A percentile compares a stretch with the other conserved stretches of the same genome.
phyloP scores from a whole-genome alignment of 92 coral and sea anemone species.

The Siderastrea siderea region DNA sequence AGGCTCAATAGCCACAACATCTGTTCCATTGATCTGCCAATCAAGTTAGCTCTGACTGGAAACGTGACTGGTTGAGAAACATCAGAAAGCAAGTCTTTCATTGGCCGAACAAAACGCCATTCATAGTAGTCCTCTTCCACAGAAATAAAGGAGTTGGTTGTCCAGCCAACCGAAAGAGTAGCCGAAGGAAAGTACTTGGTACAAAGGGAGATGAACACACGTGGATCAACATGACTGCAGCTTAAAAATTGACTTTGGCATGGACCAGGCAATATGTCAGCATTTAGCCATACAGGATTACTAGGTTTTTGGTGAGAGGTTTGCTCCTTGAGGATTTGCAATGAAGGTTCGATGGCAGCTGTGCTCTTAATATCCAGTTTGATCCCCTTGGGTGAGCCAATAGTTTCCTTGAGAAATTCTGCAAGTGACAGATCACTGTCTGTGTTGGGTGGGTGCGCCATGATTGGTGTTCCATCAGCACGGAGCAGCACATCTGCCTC shows the following conservation, averaged over 20 bases:
- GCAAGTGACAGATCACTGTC: constrained; percentile 88
- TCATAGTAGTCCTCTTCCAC: constrained; percentile 57
- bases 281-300: constrained; percentile 88
- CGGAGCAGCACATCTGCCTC: constrained; percentile 89
- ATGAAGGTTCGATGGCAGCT: constrained; percentile 81
- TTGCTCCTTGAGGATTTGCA: constrained; percentile 62
- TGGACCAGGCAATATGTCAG: constrained; percentile 88
- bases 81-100: constrained; percentile 68
- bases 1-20: constrained; percentile 83
- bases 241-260: constrained; percentile 46
- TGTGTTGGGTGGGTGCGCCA: constrained; percentile 95
- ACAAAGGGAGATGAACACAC: constrained; percentile 71
- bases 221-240: constrained; percentile 77
- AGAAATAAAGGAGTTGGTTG: constrained; percentile 49
- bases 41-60: constrained; percentile 82
- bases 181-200: constrained; percentile 73
- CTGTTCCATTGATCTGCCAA: constrained; percentile 76
- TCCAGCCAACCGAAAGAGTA: constrained; percentile 93
- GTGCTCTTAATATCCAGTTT: constrained; percentile 88
- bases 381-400: constrained; percentile 81
- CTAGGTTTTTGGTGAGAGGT: constrained; percentile 21
- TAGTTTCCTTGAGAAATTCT: constrained; percentile 68
- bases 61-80: constrained; percentile 82
- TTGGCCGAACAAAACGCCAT: constrained; percentile 76
- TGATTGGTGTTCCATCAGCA: constrained; percentile 78